These are phyloP conservation scores for Psilanteris sp. DNA, from an alignment of 1,140 invertebrate species.

Conservation along the genomic window DNA sequence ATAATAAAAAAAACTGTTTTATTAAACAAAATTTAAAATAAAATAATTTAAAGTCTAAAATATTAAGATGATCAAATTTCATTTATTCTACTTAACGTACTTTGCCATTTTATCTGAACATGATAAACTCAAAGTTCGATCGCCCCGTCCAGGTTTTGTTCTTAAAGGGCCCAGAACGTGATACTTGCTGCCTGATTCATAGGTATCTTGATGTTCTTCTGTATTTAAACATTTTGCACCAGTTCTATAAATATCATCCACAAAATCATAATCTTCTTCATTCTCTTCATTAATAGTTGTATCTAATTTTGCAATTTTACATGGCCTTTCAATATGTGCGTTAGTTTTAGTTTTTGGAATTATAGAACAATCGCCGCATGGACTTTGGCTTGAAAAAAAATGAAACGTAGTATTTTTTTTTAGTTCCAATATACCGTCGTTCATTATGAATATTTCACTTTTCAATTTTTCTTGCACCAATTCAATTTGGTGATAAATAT, in stretches of 20 bases:
- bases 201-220: constrained; percentile 80
- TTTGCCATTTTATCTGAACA: constrained; percentile 95
- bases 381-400: constrained; percentile 92
- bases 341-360: constrained; percentile 81
- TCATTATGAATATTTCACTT: constrained; percentile 77
- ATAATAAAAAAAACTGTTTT: no score
- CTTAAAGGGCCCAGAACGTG: constrained; percentile 87
- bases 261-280: constrained; percentile 28
- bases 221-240: constrained; percentile 90
- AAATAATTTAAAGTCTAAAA: no score
- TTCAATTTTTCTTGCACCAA: constrained; percentile 69
- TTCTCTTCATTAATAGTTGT: constrained; percentile 23
- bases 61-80: no score
- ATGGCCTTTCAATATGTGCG: constrained; percentile 5
- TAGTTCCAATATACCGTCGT: constrained; percentile 77
- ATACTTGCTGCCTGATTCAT: constrained; percentile 82
- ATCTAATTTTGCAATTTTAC: constrained; percentile 64
- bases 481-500: constrained; percentile 85
- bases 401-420: constrained; percentile 86
- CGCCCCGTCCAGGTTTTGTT: constrained; percentile 95
- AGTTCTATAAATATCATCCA: constrained; percentile 87
- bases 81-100: no score
- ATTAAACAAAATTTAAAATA: no score
- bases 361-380: constrained; percentile 97
- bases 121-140: constrained; percentile 92